A percentile compares a stretch with the other conserved stretches of the same genome.
Conservation (phyloP, 2,888 invertebrate species). For the Tigriopus californicus region DNA sequence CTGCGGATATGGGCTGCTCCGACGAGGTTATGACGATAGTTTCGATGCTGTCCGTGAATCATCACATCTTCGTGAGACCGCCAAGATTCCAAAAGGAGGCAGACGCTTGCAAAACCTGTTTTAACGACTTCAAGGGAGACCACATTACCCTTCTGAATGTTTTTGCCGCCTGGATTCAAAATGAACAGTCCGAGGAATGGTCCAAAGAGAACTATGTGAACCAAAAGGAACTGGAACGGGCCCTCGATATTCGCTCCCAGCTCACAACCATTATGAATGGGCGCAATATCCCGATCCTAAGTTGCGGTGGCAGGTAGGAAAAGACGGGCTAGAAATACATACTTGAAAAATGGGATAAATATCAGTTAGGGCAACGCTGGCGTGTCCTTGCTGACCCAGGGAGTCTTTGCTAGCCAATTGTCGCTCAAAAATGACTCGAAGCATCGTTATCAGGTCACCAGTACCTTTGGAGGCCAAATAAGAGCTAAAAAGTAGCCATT, state of each 20-base stretch:
- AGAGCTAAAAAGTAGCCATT: too few species aligned
- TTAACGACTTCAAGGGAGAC: slow-evolving; percentile 96
- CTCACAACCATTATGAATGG: slow-evolving; percentile 90
- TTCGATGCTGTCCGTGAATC: slow-evolving; percentile 84
- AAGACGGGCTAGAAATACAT: too few species aligned
- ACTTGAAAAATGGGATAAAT: too few species aligned
- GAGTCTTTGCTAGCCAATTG: too few species aligned
- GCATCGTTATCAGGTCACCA: too few species aligned
- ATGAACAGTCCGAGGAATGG: slow-evolving; percentile 97
- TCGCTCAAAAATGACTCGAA: too few species aligned
- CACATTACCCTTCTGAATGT: slow-evolving; percentile 89
- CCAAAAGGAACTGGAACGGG: slow-evolving; percentile 81
- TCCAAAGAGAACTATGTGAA: slow-evolving; percentile 99
- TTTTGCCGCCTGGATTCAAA: slow-evolving; percentile 97
- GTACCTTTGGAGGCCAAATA: too few species aligned
- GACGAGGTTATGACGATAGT: slow-evolving; percentile 97
- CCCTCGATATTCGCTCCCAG: slow-evolving; percentile 95
- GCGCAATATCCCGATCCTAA: slow-evolving; percentile 44
- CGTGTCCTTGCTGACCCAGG: too few species aligned
- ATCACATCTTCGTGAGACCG: slow-evolving; percentile 87
- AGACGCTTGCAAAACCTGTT: slow-evolving; percentile 97
- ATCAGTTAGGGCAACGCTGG: too few species aligned
- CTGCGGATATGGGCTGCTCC: slow-evolving; percentile 86
- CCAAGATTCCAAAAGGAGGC: slow-evolving; percentile 91
- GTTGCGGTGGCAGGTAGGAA: too few species aligned